phyloP scores from a whole-genome alignment of 2,888 invertebrate genomes.

The Cerceris rybyensis region DNA sequence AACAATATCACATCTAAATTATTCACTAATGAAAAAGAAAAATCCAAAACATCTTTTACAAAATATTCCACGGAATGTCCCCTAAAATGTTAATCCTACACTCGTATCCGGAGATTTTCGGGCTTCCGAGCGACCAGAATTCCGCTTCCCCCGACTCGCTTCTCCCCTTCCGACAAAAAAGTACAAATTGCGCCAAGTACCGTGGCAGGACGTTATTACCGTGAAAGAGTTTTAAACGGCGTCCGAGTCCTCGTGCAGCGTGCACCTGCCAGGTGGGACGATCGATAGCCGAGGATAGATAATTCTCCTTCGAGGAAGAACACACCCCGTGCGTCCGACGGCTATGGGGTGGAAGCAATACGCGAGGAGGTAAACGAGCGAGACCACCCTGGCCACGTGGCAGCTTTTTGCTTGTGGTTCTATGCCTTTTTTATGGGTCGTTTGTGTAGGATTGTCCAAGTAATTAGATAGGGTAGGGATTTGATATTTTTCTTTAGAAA shows the following conservation, averaged over 20 bases:
- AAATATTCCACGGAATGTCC: too few relatives aligned
- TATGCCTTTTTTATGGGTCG: slow-evolving; percentile 13
- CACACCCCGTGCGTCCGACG: slow-evolving; percentile 28
- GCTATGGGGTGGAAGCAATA: slow-evolving; percentile 68
- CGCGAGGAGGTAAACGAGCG: slow-evolving; percentile 70
- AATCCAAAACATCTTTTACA: too few relatives aligned
- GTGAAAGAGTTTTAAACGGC: background rate
- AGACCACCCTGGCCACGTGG: slow-evolving; percentile 72
- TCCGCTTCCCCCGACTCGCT: background rate
- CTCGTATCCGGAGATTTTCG: too few relatives aligned
- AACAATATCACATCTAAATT: too few relatives aligned
- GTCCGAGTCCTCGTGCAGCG: slow-evolving; percentile 14
- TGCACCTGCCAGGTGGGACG: slow-evolving; percentile 61
- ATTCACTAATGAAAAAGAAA: too few relatives aligned
- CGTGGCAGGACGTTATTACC: slow-evolving; percentile 9
- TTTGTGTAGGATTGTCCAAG: background rate
- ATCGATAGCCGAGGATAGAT: slow-evolving; percentile 70
- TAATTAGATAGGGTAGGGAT: too few relatives aligned
- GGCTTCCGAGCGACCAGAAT: too few relatives aligned
- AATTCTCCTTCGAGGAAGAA: slow-evolving; percentile 43
- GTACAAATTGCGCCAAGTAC: slow-evolving; percentile 10
- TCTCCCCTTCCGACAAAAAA: background rate
- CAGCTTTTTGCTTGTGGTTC: slow-evolving; percentile 67
- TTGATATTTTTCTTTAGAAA: too few relatives aligned
- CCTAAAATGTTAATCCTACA: too few relatives aligned